Evolutionary conservation across 2,888 invertebrate species (phyloP).

Genomic region (Ophion ellenae): DNA sequence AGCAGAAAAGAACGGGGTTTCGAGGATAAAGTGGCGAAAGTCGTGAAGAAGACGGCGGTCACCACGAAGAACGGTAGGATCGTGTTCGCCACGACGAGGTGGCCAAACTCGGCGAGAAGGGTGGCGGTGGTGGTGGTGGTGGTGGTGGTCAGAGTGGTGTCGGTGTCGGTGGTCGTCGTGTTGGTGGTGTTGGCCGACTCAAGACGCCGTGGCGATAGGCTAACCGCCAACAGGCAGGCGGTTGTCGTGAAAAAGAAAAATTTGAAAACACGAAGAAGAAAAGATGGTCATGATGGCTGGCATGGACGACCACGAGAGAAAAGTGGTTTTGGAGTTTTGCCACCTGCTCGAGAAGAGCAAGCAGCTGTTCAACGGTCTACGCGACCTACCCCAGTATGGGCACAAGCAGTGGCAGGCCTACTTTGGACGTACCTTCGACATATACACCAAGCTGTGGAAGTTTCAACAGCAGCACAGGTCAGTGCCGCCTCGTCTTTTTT

Average conservation of each 20-base stretch:
- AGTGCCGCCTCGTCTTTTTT: constrained; percentile 62
- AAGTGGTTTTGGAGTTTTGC: constrained; percentile 97
- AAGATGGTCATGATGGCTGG: constrained; percentile 91
- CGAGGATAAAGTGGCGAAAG: constrained; percentile 46
- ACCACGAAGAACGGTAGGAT: constrained; percentile 74
- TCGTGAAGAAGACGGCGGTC: constrained; percentile 72
- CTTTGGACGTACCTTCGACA: constrained; percentile 98
- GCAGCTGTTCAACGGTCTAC: constrained; percentile 97
- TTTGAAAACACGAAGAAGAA: constrained; percentile 76
- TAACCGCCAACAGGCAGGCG: constrained; percentile 66
- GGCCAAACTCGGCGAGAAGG: constrained; percentile 71
- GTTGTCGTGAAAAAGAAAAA: constrained; percentile 54
- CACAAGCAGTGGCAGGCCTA: constrained; percentile 99
- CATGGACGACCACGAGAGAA: constrained; percentile 94
- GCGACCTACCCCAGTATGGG: constrained; percentile 98
- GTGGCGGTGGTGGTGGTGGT: constrained; percentile 65
- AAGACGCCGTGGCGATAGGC: constrained; percentile 62
- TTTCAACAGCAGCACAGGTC: constrained; percentile 98
- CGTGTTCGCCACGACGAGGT: constrained; percentile 75
- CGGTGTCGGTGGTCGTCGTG: constrained; percentile 36
- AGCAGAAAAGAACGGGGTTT: background rate
- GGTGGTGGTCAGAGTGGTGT: constrained; percentile 68
- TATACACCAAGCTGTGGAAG: constrained; percentile 98
- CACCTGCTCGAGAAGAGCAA: constrained; percentile 98
- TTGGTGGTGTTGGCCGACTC: constrained; percentile 62